Base-by-base conservation (phyloP, 1,140 invertebrate genomes). In the Prorops nasuta region DNA sequence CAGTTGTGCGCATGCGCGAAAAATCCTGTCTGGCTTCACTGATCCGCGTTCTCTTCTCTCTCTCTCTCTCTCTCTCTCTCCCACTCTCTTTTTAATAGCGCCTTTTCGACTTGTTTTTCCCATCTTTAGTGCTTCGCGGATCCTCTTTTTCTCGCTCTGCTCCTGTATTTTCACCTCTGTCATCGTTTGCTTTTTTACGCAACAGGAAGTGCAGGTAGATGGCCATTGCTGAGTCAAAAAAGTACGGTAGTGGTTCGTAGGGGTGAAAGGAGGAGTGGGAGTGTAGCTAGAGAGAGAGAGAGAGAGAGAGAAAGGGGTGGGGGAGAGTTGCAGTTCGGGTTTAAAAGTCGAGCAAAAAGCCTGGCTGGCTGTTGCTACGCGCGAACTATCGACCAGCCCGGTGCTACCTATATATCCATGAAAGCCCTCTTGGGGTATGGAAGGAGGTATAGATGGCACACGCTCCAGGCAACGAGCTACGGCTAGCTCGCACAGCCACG, bases 291-390 rank as follows among this genome's bases (percentile, higher is more conserved):
- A n/a, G 20, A 36, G 17, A 28, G 32, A 36, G 21, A 38, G 35
- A 34, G n/a, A 18, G 12, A 34, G 17, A 28, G 12, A 20, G 14
- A 46, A 20, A 46, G 35, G n/a, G 19, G 15, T 4, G 19, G 18
- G 36, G 15, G 36, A 39, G 35, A 50, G 51, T 46, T 42, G 35
- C 44, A 55, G 49, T 51, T 43, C 43, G 24, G 49, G 45, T 67
- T 67, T 53, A 58, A 67, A 66, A 63, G 56, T 60, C 53, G 56
- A 58, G 58, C 54, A 59, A 63, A 65, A 66, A 59, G 42, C 55
- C 54, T 60, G 52, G 60, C 55, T 53, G 63, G 58, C 66, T 67
- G 67, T 72, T 70, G 68, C 68, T 72, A 69, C 63, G 68, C 66
- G 66, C 59, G 47, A 64, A 60, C 62, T 68, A 68, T 68, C 66